Evolutionary conservation across 2,797 vertebrate genomes (phyloP), one percentile per base, ranked within the genome.

Genomic region (Microhierax caerulescens): DNA sequence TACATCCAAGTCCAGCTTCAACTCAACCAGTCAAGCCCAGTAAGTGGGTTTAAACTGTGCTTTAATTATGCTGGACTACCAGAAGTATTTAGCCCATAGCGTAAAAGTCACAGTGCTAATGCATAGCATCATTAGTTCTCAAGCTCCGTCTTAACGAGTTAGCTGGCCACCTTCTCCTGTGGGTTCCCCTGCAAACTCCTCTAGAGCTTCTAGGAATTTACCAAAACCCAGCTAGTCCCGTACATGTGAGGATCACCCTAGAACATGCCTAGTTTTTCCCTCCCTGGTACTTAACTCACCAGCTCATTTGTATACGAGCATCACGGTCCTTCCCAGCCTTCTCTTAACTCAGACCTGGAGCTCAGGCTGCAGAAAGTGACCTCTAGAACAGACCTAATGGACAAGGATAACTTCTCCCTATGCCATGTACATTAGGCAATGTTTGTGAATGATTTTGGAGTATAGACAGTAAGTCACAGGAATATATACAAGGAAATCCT

Each of bases 361-460:
- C 2, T 54, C 20, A 70, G 13, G 16, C 43, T 64, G 45, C 34
- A 60, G 9, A 27, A 76, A 88, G 7, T 8, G 25, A n/a, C 37
- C 65, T 70, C 51, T 53, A 60, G 54, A 73, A 9, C 32, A 85
- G 23, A 41, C 5, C 27, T 63, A 64, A 67, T 2, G 8, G 22
- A 59, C 47, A 63, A 4, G 2, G 15, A 7, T 3, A 75, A 12
- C 20, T 41, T 32, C 17, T 43, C 21, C 32, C 24, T 51, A 6
- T 0, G 0, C 17, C 24, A 5, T 0, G 2, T 13, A 18, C 21
- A 37, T 57, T 9, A 10, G 20, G 15, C 21, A 80, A 18, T 2
- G 8, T 12, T 73, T 45, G 14, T 10, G 43, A 68, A 27, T 30
- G 15, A 28, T 37, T 63, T 17, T 17, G 4, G 73, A 36, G 2